Conservation (phyloP, 2,797 vertebrate species). For the Ctenopoma kingsleyae region DNA sequence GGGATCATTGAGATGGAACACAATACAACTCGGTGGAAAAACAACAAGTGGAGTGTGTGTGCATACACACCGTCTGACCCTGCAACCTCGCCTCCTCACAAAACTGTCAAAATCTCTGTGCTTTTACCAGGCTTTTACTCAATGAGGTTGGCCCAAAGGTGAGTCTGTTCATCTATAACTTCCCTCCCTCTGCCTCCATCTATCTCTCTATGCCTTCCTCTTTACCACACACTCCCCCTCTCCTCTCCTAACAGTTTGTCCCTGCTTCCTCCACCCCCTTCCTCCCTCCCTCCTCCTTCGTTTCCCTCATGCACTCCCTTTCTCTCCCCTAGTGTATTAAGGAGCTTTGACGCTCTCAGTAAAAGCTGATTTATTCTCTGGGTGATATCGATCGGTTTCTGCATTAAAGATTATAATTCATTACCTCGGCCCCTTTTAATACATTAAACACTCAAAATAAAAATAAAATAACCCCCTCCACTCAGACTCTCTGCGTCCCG, state of each 20-base stretch:
- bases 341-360: slow-evolving; percentile 87
- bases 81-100: slow-evolving; percentile 68
- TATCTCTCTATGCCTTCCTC: slow-evolving; percentile 37
- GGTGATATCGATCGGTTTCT: slow-evolving; percentile 88
- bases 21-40: slow-evolving; percentile 61
- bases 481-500: slow-evolving; percentile 56
- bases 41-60: slow-evolving; percentile 64
- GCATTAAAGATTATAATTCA: slow-evolving; percentile 93
- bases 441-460: slow-evolving; percentile 91
- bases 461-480: slow-evolving; percentile 83
- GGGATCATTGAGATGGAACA: slow-evolving; percentile 54
- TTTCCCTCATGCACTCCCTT: slow-evolving; percentile 56
- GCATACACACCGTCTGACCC: slow-evolving; percentile 57
- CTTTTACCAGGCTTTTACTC: slow-evolving; percentile 80
- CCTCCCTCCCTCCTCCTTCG: slow-evolving; percentile 27
- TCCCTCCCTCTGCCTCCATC: slow-evolving; percentile 50
- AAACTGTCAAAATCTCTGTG: slow-evolving; percentile 75
- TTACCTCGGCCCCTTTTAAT: slow-evolving; percentile 88
- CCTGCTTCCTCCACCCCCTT: slow-evolving; percentile 40
- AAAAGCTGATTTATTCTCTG: slow-evolving; percentile 91
- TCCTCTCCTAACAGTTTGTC: slow-evolving; percentile 63
- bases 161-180: slow-evolving; percentile 74
- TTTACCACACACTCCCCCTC: slow-evolving; percentile 13
- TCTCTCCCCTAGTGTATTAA: slow-evolving; percentile 88
- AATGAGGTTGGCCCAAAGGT: slow-evolving; percentile 82